phyloP scores from a whole-genome alignment of 2,797 vertebrate genomes.

The Knipowitschia caucasica region DNA sequence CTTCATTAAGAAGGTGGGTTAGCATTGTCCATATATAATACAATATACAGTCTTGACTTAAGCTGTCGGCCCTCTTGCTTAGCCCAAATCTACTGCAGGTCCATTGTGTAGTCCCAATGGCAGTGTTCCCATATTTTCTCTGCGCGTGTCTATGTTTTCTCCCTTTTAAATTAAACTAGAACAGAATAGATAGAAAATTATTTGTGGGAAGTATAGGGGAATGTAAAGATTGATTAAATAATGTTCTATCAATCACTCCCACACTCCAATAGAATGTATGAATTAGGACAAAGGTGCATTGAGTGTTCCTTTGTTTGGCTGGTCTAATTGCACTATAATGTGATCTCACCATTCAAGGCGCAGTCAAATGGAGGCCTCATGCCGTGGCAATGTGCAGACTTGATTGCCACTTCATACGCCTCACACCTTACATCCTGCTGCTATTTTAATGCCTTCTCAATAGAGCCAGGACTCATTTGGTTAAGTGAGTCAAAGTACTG shows the following conservation, averaged over 20 bases:
- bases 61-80: too few relatives aligned
- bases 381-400: not conserved
- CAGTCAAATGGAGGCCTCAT: slow-evolving; percentile 1
- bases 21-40: too few relatives aligned
- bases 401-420: slow-evolving; percentile 16
- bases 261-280: not conserved
- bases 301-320: slow-evolving; percentile 5
- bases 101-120: too few relatives aligned
- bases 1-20: too few relatives aligned
- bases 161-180: too few relatives aligned
- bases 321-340: slow-evolving; percentile 2
- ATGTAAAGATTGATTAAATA: not conserved
- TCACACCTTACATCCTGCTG: slow-evolving; percentile 14
- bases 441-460: slow-evolving; percentile 21
- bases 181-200: too few relatives aligned
- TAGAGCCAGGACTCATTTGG: slow-evolving; percentile 13
- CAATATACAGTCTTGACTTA: too few relatives aligned
- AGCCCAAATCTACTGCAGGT: too few relatives aligned
- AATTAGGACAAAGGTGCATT: not conserved
- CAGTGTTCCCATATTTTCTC: too few relatives aligned
- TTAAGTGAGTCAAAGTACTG: slow-evolving; percentile 11
- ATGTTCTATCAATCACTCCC: not conserved
- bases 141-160: too few relatives aligned
- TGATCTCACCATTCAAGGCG: not conserved
- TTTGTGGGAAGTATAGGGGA: not conserved